These are phyloP conservation scores for Polymixis lichenea DNA, from an alignment of 2,888 invertebrate genomes.

Conservation along the genomic window DNA sequence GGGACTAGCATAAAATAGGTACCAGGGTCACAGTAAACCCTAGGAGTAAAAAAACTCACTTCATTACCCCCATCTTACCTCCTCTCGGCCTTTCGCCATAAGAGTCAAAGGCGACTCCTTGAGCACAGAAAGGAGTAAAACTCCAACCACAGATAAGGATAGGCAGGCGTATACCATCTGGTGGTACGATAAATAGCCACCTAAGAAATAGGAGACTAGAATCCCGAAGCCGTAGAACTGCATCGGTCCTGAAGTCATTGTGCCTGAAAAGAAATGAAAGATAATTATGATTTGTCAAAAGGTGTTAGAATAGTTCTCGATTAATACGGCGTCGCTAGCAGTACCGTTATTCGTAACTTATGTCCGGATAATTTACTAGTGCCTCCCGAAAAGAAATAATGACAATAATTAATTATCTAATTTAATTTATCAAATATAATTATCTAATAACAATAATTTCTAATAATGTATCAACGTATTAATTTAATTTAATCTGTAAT, in stretches of 20 bases:
- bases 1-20: not conserved
- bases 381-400: no score
- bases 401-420: no score
- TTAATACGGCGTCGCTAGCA: no score
- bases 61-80: constrained; percentile 70
- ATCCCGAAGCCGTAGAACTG: constrained; percentile 79
- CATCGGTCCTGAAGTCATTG: constrained; percentile 76
- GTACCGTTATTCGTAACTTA: no score
- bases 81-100: constrained; percentile 78
- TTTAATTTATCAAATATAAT: no score
- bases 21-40: constrained; percentile 5
- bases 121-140: constrained; percentile 68
- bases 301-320: no score
- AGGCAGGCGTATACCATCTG: constrained; percentile 76
- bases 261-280: constrained; percentile 22
- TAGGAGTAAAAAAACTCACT: no score
- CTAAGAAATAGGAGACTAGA: constrained; percentile 80
- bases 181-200: constrained; percentile 77
- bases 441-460: no score
- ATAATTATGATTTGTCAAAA: not conserved
- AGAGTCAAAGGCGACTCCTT: constrained; percentile 80
- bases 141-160: constrained; percentile 67
- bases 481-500: no score
- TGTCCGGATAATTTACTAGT: no score
- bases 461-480: no score